Base-by-base conservation (phyloP, 2,113 vertebrate species). In the Vicugna pacos region DNA sequence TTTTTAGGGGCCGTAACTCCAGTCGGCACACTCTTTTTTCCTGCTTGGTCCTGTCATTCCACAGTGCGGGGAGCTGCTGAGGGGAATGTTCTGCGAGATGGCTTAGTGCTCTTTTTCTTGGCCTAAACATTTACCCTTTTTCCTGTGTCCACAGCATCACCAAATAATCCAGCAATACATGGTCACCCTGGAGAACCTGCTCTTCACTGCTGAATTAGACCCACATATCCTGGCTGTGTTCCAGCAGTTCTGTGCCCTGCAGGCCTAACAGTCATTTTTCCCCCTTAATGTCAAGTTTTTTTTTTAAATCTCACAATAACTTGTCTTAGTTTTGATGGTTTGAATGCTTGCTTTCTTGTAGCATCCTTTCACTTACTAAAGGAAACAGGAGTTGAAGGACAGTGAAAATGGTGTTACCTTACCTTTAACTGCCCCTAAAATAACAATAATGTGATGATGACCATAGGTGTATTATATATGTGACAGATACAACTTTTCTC, bases 101-200 rank as follows among this genome's bases (percentile, higher is more conserved):
- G 77, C 15, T 58, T 54, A 0, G 8, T 77, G 50, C 50, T 48
- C 4, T 24, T 54, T 86, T 72, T 72, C 38, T 79, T 65, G 20
- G 83, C n/a, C 35, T 72, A 6, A 73, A 12, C 24, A 56, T 15
- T 38, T 16, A 77, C 15, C 50, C 32, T 38, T 52, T 80, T 91
- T 94, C 72, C 69, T 54, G 60, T 97, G 65, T 75, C 86, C 20
- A 12, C 98, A 99, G 99, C 99, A 99, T 97, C 99, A 99, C 93
- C 99, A 99, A 91, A 99, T 99, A 97, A 99, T 99, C 98, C 99
- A 99, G 98, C 99, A 99, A 98, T 99, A 99, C 98, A 99, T 99
- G 99, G 99, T 99, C 95, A 99, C 99, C 12, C 98, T 99, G 98
- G 99, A 99, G 98, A 99, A 99, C 97, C 99, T 99, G 89, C 99